A percentile compares a stretch with the other conserved stretches of the same genome.
These are phyloP conservation scores for Catagonus wagneri DNA, from an alignment of 2,113 vertebrate genomes.

Conservation along the genomic window DNA sequence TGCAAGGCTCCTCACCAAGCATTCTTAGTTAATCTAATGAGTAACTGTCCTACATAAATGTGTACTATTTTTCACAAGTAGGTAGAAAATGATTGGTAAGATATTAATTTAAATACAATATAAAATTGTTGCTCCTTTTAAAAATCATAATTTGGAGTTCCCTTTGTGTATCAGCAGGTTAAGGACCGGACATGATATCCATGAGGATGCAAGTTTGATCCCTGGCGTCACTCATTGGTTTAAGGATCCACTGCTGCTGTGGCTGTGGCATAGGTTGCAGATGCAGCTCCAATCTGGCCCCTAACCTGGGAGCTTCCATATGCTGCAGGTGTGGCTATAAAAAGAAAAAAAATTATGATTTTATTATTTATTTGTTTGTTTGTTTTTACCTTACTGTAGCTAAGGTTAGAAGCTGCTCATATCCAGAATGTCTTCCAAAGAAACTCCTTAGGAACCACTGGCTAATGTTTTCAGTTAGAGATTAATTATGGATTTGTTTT, in stretches of 20 bases:
- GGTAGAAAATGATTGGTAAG: slow-evolving; percentile 12
- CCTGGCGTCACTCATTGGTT: no score
- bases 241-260: no score
- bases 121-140: background rate
- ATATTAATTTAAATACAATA: slow-evolving; percentile 34
- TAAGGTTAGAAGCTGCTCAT: background rate
- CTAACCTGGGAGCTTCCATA: no score
- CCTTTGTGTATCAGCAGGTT: no score
- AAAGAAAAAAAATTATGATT: background rate
- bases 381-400: background rate
- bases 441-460: slow-evolving; percentile 72
- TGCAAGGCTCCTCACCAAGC: background rate
- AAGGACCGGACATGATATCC: no score
- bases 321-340: no score
- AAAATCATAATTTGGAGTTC: background rate
- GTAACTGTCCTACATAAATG: background rate
- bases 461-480: slow-evolving; percentile 76
- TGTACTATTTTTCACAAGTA: slow-evolving; percentile 8
- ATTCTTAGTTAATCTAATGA: slow-evolving; percentile 36
- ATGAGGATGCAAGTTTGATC: no score
- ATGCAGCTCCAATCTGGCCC: no score
- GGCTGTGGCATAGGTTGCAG: no score
- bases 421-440: slow-evolving; percentile 33
- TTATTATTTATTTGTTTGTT: background rate
- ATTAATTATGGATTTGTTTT: slow-evolving; percentile 77